Conservation (phyloP, 2,113 vertebrate genomes). For the Phocoena phocoena region DNA sequence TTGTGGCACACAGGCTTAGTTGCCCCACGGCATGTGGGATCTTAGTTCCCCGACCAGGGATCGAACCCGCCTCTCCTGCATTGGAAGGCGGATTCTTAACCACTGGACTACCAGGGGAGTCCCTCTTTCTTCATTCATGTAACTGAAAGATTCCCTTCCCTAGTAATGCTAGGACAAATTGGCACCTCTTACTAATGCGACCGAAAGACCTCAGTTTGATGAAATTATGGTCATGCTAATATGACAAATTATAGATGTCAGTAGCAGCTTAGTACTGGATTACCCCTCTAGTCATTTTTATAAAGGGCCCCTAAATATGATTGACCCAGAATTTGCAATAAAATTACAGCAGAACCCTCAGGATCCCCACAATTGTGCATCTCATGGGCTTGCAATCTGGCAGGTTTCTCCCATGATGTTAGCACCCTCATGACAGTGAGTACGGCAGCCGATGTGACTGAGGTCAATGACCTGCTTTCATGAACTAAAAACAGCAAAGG, state of each 20-base stretch:
- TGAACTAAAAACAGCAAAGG: conserved; percentile 5
- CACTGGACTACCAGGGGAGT: no score
- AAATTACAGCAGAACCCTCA: not conserved
- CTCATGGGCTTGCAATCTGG: not conserved
- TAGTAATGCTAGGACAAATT: not conserved
- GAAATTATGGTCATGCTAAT: not conserved
- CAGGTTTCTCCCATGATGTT: not conserved
- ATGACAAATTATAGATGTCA: not conserved
- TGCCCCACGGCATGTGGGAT: no score
- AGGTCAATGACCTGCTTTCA: conserved; percentile 32
- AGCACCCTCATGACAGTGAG: not conserved
- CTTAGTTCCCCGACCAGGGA: no score
- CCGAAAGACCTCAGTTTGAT: not conserved
- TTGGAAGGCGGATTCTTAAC: no score
- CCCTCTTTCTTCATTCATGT: conserved; percentile 42
- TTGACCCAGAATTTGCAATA: not conserved
- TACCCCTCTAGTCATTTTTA: not conserved
- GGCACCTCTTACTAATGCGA: not conserved
- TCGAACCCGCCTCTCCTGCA: no score
- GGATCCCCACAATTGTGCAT: not conserved
- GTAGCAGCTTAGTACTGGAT: not conserved
- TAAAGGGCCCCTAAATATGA: not conserved
- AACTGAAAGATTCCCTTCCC: not conserved
- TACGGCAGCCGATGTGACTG: not conserved
- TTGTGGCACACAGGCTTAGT: no score